These are phyloP conservation scores for Sebastes vulpes DNA, from an alignment of 2,797 vertebrate species.

Conservation along the genomic window DNA sequence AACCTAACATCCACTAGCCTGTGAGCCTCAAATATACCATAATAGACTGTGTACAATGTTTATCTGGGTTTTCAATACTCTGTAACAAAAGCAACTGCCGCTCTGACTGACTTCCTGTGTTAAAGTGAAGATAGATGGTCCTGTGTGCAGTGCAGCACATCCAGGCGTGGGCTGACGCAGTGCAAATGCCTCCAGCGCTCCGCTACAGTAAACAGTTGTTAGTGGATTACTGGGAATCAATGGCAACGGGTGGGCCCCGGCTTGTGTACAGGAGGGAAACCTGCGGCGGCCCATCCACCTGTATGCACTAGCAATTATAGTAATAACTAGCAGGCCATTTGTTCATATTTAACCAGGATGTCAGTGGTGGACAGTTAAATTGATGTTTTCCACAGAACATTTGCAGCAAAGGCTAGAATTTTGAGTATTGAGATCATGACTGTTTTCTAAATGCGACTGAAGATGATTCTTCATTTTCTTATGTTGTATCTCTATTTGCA, in stretches of 20 bases:
- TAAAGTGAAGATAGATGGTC: constrained; percentile 46
- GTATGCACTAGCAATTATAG: background rate
- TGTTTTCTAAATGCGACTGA: too few relatives aligned
- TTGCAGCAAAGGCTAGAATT: background rate
- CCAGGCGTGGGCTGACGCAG: constrained; percentile 51
- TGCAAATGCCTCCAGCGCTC: constrained; percentile 48
- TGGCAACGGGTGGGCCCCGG: constrained; percentile 48
- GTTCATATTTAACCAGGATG: background rate
- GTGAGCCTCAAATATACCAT: constrained; percentile 7
- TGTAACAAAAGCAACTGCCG: constrained; percentile 17
- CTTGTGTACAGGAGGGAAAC: constrained; percentile 1
- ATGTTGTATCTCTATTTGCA: too few relatives aligned
- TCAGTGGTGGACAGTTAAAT: background rate
- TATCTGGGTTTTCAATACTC: constrained; percentile 21
- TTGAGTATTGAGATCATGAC: background rate
- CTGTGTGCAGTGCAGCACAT: constrained; percentile 35
- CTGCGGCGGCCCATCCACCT: constrained; percentile 13
- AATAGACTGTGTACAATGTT: constrained; percentile 24
- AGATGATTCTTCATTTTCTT: too few relatives aligned
- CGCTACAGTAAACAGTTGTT: constrained; percentile 68
- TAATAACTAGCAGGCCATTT: background rate
- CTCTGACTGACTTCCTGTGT: constrained; percentile 34
- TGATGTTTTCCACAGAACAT: background rate
- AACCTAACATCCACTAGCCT: constrained; percentile 13
- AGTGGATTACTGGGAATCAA: constrained; percentile 71